A percentile compares a stretch with the other conserved stretches of the same genome.
These are phyloP conservation scores for Hipposideros larvatus DNA, from an alignment of 2,797 vertebrate genomes.

Conservation along the genomic window DNA sequence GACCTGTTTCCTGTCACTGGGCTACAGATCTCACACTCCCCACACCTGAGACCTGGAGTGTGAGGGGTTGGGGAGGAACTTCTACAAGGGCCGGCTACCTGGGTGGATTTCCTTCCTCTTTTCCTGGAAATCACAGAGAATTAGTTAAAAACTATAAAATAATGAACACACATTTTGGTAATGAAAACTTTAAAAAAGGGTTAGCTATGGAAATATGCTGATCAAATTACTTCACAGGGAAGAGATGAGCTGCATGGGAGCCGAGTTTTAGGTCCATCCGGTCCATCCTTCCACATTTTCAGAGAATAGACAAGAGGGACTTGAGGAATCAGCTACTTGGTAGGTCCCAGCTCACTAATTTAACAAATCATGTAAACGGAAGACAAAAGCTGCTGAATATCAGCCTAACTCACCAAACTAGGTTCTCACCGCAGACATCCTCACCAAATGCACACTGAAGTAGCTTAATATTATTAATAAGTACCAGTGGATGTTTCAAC, in stretches of 20 bases:
- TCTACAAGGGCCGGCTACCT: neutral
- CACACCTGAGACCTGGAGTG: neutral
- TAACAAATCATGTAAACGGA: too few species aligned
- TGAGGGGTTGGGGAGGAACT: neutral
- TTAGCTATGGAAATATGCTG: neutral
- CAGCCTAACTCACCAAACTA: too few species aligned
- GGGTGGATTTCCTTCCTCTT: neutral
- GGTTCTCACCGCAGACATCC: too few species aligned
- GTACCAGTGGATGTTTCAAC: too few species aligned
- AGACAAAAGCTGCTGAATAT: too few species aligned
- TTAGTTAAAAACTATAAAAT: neutral
- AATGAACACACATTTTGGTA: neutral
- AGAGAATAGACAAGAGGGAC: too few species aligned
- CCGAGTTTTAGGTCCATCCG: neutral
- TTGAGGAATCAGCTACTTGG: too few species aligned
- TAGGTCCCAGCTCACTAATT: too few species aligned
- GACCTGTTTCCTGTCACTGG: neutral
- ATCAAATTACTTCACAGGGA: neutral
- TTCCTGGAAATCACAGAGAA: neutral
- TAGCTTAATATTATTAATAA: too few species aligned
- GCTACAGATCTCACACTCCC: neutral
- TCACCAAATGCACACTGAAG: too few species aligned
- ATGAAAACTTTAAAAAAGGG: neutral
- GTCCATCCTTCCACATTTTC: neutral
- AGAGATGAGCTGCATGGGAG: neutral